Conservation (phyloP, 2,797 vertebrate genomes). For the Amblyraja radiata region DNA sequence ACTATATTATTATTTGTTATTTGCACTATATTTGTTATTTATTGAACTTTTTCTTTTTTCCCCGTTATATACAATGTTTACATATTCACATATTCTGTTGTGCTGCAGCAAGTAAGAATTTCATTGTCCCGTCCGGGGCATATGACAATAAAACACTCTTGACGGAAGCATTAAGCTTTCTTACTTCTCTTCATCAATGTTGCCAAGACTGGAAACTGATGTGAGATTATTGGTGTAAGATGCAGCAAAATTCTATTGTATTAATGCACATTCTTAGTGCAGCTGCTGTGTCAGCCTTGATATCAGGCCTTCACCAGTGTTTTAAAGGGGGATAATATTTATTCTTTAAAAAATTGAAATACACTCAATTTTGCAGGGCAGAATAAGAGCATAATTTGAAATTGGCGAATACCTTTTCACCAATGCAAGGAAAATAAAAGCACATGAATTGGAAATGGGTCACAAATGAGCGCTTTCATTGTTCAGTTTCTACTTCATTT, state of each 20-base stretch:
- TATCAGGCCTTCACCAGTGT: background rate
- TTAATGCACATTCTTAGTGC: background rate
- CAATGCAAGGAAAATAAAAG: background rate
- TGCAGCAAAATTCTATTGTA: background rate
- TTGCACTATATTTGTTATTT: no score
- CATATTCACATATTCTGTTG: no score
- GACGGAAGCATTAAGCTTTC: background rate
- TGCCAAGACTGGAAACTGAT: background rate
- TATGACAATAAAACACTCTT: no score
- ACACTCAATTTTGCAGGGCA: background rate
- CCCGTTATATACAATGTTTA: no score
- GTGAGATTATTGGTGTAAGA: background rate
- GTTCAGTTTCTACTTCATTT: no score
- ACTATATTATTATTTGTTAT: no score
- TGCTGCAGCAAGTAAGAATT: no score
- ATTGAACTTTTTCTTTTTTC: no score
- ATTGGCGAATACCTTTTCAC: background rate
- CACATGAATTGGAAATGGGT: background rate
- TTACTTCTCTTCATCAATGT: background rate
- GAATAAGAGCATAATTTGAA: background rate
- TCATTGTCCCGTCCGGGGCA: no score
- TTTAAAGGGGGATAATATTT: no score
- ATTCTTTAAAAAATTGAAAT: background rate
- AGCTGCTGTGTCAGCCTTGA: background rate
- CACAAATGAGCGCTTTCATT: background rate